Conservation (phyloP, 1,140 invertebrate species). For the Caenorhabditis remanei region DNA sequence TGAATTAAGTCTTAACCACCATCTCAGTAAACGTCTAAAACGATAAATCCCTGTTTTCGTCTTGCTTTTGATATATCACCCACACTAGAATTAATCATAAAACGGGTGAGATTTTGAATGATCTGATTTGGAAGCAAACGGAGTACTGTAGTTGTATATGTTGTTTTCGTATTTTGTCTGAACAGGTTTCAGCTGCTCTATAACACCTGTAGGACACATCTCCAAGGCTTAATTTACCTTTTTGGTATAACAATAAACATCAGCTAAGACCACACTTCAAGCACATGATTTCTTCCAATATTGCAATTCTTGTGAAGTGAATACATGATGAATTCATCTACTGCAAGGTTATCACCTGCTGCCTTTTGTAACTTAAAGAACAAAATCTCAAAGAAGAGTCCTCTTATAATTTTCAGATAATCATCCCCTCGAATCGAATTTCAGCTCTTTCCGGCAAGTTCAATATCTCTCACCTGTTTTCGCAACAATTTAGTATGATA, state of each 20-base stretch:
- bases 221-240: neutral
- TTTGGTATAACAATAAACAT: neutral
- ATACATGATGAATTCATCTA: neutral
- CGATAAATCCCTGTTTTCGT: neutral
- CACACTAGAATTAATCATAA: neutral
- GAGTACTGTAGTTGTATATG: slow-evolving; percentile 12
- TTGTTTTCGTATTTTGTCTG: neutral
- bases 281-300: neutral
- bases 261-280: slow-evolving; percentile 1
- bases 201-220: neutral
- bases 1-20: too few species aligned
- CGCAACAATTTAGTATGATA: neutral
- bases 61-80: neutral
- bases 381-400: too few species aligned
- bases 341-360: neutral
- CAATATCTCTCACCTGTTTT: too few species aligned
- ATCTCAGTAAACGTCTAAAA: too few species aligned
- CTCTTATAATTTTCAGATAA: too few species aligned
- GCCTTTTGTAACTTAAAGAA: neutral
- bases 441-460: too few species aligned
- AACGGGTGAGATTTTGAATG: neutral
- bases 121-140: neutral
- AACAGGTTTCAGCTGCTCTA: neutral
- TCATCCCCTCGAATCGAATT: too few species aligned
- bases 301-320: neutral